Percentiles rank a stretch among this genome's conserved stretches.
phyloP scores from a whole-genome alignment of 2,888 invertebrate genomes.

The Fabriciana adippe region DNA sequence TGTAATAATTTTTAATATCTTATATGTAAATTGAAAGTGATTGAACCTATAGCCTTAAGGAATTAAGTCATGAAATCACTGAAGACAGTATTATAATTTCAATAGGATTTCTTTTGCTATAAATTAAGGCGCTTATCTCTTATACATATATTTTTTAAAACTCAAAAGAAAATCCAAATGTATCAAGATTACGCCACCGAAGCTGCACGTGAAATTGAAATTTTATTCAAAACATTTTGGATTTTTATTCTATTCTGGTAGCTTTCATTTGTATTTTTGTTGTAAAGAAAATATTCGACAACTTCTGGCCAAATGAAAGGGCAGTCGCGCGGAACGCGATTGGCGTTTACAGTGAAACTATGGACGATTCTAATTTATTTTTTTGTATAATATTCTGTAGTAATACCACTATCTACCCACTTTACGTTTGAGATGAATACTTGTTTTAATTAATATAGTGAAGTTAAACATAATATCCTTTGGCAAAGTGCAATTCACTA shows the following conservation, averaged over 20 bases:
- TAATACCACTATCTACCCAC: no score
- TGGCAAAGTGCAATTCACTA: no score
- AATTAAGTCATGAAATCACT: no score
- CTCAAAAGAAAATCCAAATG: neutral
- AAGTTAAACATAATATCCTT: no score
- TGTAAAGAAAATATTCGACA: conserved; percentile 20
- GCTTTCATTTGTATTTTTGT: conserved; percentile 12
- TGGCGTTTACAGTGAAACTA: conserved; percentile 5
- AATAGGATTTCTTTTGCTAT: neutral
- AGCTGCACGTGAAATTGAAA: neutral
- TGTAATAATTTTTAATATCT: no score
- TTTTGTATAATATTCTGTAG: neutral
- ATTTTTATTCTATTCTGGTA: conserved; percentile 4
- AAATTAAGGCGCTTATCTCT: neutral
- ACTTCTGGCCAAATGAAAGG: conserved; percentile 17
- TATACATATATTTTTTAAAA: neutral
- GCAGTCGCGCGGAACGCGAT: conserved; percentile 14
- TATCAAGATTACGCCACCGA: neutral
- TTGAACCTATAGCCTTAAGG: no score
- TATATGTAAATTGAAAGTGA: no score
- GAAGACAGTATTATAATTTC: no score
- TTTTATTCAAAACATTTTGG: conserved; percentile 4
- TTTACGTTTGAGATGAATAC: no score
- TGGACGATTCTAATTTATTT: conserved; percentile 11
- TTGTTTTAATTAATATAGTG: no score